Evolutionary conservation across 2,113 vertebrate species (phyloP).

Genomic region (Euleptes europaea): DNA sequence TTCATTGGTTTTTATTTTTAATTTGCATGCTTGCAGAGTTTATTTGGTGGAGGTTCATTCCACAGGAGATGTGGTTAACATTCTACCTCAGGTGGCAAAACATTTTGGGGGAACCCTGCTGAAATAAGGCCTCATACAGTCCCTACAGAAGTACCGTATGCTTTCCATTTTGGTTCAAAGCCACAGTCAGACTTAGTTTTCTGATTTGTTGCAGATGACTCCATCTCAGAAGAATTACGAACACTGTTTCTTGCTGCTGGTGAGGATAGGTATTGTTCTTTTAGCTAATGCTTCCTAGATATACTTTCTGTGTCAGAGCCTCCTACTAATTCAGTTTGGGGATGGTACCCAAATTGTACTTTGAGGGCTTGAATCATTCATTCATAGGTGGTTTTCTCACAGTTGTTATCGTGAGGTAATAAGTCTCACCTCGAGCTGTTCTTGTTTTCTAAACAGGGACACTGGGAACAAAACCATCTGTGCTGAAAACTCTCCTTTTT

Average conservation of each 20-base stretch:
- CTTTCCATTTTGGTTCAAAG: background rate
- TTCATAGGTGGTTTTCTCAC: background rate
- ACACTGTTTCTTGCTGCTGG: constrained; percentile 41
- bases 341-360: background rate
- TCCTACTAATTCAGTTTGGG: background rate
- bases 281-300: background rate
- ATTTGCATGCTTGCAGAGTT: background rate
- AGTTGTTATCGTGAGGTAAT: background rate
- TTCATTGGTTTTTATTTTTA: background rate
- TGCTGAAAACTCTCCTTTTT: background rate
- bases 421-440: background rate
- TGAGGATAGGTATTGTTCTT: constrained; percentile 56
- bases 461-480: background rate
- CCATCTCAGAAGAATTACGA: background rate
- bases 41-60: background rate
- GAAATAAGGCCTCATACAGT: background rate
- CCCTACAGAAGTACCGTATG: background rate
- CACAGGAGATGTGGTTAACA: background rate
- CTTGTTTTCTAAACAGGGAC: background rate
- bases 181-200: background rate
- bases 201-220: constrained; percentile 29
- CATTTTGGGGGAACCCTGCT: no score
- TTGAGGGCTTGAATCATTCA: background rate
- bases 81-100: background rate
- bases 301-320: background rate